These are phyloP conservation scores for Oncorhynchus clarkii DNA, from an alignment of 2,113 vertebrate genomes.

Conservation along the genomic window DNA sequence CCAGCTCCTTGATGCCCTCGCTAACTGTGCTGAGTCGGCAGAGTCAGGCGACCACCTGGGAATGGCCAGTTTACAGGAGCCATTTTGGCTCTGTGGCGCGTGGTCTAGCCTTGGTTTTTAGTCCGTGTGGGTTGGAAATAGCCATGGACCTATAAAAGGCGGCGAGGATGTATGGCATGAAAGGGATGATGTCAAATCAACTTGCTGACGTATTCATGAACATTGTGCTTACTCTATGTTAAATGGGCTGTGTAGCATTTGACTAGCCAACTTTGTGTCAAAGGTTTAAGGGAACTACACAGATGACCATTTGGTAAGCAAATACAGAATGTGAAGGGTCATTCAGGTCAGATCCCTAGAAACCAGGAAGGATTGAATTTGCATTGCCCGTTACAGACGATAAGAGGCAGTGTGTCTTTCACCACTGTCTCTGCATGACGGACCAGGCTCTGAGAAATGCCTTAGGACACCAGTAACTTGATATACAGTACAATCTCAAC, in stretches of 20 bases:
- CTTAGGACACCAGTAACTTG: too few relatives aligned
- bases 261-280: too few relatives aligned
- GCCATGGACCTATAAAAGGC: conserved; percentile 18
- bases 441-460: background rate
- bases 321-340: too few relatives aligned
- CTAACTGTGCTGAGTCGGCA: conserved; percentile 58
- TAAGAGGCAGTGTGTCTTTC: background rate
- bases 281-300: too few relatives aligned
- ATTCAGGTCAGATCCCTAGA: background rate
- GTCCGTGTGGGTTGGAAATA: conserved; percentile 31
- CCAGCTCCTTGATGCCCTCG: conserved; percentile 43
- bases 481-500: too few relatives aligned
- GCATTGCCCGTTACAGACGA: background rate
- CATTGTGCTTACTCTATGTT: too few relatives aligned
- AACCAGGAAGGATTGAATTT: conserved; percentile 2
- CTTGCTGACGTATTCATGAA: conserved; percentile 2
- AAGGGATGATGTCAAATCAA: background rate
- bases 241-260: too few relatives aligned
- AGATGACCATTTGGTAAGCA: too few relatives aligned
- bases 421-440: background rate
- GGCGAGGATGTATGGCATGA: conserved; percentile 1
- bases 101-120: conserved; percentile 24
- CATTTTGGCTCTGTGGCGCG: conserved; percentile 40
- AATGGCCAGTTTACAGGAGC: conserved; percentile 40
- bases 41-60: conserved; percentile 61